phyloP scores from a whole-genome alignment of 1,140 invertebrate genomes.

The Dreissena polymorpha region DNA sequence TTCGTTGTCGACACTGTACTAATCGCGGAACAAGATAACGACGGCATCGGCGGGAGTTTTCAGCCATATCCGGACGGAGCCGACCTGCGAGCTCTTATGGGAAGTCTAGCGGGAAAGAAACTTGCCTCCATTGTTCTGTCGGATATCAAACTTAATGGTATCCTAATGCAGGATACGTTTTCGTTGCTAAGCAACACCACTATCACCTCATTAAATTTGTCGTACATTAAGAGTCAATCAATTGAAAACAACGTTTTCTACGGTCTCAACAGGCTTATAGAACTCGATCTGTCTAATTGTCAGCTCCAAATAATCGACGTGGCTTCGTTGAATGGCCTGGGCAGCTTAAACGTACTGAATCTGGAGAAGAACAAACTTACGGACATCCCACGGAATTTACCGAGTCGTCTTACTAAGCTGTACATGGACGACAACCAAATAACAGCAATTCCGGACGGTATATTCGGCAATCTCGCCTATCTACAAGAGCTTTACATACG shows the following conservation, averaged over 20 bases:
- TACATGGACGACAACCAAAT: conserved; percentile 66
- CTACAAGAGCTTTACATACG: conserved; percentile 63
- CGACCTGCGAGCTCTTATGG: conserved; percentile 54
- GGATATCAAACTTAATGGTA: conserved; percentile 57
- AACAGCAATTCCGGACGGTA: conserved; percentile 31
- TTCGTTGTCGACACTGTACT: conserved; percentile 55
- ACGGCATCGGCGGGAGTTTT: conserved; percentile 59
- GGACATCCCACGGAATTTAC: conserved; percentile 62
- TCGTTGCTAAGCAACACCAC: conserved; percentile 57
- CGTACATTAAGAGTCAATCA: conserved; percentile 57
- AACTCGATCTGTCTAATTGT: conserved; percentile 61
- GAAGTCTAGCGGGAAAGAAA: conserved; percentile 50
- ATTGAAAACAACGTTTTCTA: conserved; percentile 60
- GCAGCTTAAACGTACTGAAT: conserved; percentile 54
- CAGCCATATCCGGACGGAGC: conserved; percentile 51
- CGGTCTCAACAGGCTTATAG: conserved; percentile 57
- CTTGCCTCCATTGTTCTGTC: conserved; percentile 65
- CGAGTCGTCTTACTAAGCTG: conserved; percentile 55
- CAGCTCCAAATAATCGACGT: conserved; percentile 49
- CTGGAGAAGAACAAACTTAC: conserved; percentile 63
- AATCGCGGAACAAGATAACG: conserved; percentile 62
- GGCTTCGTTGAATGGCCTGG: conserved; percentile 62
- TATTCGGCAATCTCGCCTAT: conserved; percentile 56
- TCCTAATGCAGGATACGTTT: conserved; percentile 61
- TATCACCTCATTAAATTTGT: conserved; percentile 62